phyloP scores from a whole-genome alignment of 2,888 invertebrate genomes.

The Papilio gigon region DNA sequence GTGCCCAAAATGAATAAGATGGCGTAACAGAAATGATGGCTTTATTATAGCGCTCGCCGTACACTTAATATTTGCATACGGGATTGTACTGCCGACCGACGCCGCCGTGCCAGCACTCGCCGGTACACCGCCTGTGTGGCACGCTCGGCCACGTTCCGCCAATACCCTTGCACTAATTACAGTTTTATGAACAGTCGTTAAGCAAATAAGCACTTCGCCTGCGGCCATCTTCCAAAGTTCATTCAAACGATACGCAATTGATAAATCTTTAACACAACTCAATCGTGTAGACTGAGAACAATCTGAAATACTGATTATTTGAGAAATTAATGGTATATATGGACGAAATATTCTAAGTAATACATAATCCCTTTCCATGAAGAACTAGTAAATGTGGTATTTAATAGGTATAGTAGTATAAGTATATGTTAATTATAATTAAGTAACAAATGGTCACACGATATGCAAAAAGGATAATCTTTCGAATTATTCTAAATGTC shows the following conservation, averaged over 20 bases:
- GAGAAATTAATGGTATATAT: too few relatives aligned
- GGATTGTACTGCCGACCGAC: slow-evolving; percentile 59
- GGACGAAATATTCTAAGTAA: too few relatives aligned
- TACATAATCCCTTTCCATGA: too few relatives aligned
- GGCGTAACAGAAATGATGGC: slow-evolving; percentile 53
- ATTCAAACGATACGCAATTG: slow-evolving; percentile 19
- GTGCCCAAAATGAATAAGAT: slow-evolving; percentile 37
- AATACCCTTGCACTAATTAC: slow-evolving; percentile 59
- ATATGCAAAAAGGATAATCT: slow-evolving; percentile 19
- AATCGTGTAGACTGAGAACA: background rate
- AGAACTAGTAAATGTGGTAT: too few relatives aligned
- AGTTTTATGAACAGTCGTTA: slow-evolving; percentile 71
- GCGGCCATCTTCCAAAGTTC: slow-evolving; percentile 48
- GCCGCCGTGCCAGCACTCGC: slow-evolving; percentile 44
- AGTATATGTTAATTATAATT: background rate
- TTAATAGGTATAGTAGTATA: too few relatives aligned
- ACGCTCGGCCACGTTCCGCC: slow-evolving; percentile 55
- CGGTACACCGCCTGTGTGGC: slow-evolving; percentile 64
- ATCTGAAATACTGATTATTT: too few relatives aligned
- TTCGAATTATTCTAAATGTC: background rate
- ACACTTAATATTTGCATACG: slow-evolving; percentile 72
- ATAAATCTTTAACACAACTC: background rate
- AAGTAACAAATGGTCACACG: slow-evolving; percentile 1
- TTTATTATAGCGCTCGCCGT: slow-evolving; percentile 60
- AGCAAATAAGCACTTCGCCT: slow-evolving; percentile 52